Evolutionary conservation across 1,140 invertebrate species (phyloP), one percentile per base, ranked within the genome.

Genomic region (Caerostris darwini): DNA sequence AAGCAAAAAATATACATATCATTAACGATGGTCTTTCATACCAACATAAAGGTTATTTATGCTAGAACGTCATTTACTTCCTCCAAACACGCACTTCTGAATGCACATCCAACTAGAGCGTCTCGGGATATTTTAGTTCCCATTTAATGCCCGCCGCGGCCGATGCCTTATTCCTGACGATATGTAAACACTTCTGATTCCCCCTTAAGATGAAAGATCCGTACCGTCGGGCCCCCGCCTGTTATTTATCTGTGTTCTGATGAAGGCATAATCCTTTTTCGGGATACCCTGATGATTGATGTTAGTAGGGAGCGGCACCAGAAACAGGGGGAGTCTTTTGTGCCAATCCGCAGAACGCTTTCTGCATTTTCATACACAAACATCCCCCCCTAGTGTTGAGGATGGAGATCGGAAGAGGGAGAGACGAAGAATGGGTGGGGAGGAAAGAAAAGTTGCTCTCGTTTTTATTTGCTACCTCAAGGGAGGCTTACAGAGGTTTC

Each of bases 241-340:
- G 17, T n/a, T 81, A 50, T 81, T 81, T 19, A 5, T n/a, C 64
- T n/a, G 12, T 67, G 64, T 59, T 34, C 56, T 64, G 87, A 90
- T 90, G 87, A 90, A 90, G 64, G 58, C 87, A 57, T 90, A 90
- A 90, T 90, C 87, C 87, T 56, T 17, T 17, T 54, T n/a, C 56
- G 17, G 10, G 59, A 58, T 86, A 59, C 57, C 87, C 12, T 17
- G 50, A 64, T 90, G 87, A 90, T 90, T 90, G 87, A 90, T 90
- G 87, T 71, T 53, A 17, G 6, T 69, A n/a, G 64, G 87, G 64
- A 90, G 57, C 7, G 17, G 8, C 14, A 56, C 8, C 7, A 34
- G 19, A 34, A 34, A 17, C 50, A 10, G 14, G 10, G 67, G 50
- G 8, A 87, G 85, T 87, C 85, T 7, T 90, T 90, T 90, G 87